Evolutionary conservation across 2,888 invertebrate genomes (phyloP).

Genomic region (Macrosoma leucophasiata): DNA sequence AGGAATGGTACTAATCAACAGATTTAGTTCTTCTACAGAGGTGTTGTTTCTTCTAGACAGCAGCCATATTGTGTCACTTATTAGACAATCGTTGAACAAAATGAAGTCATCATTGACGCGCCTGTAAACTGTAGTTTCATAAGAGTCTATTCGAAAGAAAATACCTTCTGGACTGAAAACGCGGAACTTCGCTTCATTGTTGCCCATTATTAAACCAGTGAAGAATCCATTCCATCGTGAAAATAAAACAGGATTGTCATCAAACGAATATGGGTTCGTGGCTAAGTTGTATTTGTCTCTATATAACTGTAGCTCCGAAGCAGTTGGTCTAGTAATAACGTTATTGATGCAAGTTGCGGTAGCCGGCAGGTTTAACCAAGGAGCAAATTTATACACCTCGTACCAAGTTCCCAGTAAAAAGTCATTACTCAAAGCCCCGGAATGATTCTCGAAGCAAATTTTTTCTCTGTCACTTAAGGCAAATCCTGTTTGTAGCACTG

Average conservation of each 20-base stretch:
- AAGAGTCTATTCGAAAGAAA: background rate
- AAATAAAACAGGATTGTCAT: conserved; percentile 9
- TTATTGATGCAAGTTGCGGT: background rate
- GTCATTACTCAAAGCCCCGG: conserved; percentile 5
- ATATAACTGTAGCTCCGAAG: conserved; percentile 9
- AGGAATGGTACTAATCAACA: conserved; percentile 10
- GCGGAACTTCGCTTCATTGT: conserved; percentile 5
- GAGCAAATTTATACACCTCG: conserved; percentile 7
- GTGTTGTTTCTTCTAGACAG: conserved; percentile 12
- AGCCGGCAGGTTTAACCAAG: background rate
- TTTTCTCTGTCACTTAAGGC: conserved; percentile 5
- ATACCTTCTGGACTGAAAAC: conserved; percentile 6
- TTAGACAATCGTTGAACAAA: conserved; percentile 6
- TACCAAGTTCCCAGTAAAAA: conserved; percentile 15
- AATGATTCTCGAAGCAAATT: conserved; percentile 4
- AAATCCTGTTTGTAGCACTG: no score
- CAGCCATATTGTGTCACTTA: conserved; percentile 8
- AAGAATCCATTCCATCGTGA: background rate
- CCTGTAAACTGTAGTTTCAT: conserved; percentile 8
- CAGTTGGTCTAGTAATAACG: conserved; percentile 1
- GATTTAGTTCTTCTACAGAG: conserved; percentile 9
- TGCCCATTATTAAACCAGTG: conserved; percentile 12
- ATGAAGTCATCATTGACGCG: conserved; percentile 16
- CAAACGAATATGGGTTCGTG: conserved; percentile 8
- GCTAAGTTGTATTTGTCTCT: conserved; percentile 1